These are phyloP conservation scores for Prionace glauca DNA, from an alignment of 2,797 vertebrate genomes.

Conservation along the genomic window DNA sequence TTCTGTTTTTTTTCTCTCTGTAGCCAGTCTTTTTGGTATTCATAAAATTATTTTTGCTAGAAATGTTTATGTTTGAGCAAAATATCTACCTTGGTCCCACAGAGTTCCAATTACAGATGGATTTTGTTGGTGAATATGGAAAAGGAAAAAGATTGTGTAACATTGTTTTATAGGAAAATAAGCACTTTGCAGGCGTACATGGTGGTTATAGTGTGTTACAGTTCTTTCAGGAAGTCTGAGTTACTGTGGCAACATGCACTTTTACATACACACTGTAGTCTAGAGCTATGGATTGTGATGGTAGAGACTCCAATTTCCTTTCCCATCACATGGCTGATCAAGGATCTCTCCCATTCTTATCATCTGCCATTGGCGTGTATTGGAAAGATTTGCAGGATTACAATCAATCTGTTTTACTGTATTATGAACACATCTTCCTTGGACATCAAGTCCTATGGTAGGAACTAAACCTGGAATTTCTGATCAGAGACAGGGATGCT, in stretches of 20 bases:
- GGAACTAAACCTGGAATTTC: no score
- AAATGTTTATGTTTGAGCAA: no score
- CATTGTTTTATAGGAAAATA: background rate
- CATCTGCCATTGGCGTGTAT: no score
- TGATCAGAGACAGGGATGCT: no score
- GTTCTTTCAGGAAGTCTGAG: no score
- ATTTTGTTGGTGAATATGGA: no score
- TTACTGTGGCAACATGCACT: no score
- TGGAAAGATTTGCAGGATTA: background rate
- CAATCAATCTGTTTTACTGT: no score
- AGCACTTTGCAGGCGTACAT: background rate
- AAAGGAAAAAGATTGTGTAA: background rate
- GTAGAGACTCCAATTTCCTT: background rate
- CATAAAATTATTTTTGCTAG: background rate
- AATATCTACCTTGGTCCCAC: no score
- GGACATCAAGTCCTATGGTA: background rate
- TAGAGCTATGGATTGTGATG: background rate
- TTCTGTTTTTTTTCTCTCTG: background rate
- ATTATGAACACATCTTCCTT: background rate
- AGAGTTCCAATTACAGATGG: no score
- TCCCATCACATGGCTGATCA: background rate
- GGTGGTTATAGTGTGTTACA: no score
- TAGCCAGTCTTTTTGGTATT: background rate
- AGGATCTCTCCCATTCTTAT: background rate
- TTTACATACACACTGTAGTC: background rate